A percentile compares a stretch with the other conserved stretches of the same genome.
phyloP scores from a whole-genome alignment of 2,888 invertebrate species.

The Drosophila lacicola region DNA sequence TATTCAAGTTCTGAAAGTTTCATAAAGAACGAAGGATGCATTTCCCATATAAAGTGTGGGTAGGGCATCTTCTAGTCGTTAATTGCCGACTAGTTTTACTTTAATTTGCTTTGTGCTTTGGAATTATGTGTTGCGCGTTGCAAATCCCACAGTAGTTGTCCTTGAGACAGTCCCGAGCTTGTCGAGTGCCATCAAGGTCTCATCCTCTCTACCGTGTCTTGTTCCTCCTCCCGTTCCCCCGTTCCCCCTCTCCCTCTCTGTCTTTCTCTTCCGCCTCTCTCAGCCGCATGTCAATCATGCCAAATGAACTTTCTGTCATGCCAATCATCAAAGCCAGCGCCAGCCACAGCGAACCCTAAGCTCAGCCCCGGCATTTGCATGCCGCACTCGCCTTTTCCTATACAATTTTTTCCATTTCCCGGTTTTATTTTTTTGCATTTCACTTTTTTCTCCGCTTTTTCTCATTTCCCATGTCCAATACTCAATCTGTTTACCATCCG shows the following conservation, averaged over 20 bases:
- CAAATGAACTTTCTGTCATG: constrained; percentile 40
- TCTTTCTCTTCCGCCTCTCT: not conserved
- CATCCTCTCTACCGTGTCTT: constrained; percentile 1
- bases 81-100: not conserved
- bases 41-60: too few relatives aligned
- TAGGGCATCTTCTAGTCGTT: not conserved
- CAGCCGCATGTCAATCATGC: constrained; percentile 22
- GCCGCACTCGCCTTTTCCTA: constrained; percentile 14
- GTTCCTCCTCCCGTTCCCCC: not conserved
- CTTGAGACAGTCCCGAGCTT: constrained; percentile 41
- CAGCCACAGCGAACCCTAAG: constrained; percentile 26
- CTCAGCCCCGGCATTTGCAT: constrained; percentile 47
- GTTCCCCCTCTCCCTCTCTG: not conserved
- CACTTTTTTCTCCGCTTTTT: constrained; percentile 1
- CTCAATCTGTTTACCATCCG: not conserved
- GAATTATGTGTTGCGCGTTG: not conserved
- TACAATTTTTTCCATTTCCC: constrained; percentile 6
- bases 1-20: too few relatives aligned
- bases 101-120: not conserved
- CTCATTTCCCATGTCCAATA: not conserved
- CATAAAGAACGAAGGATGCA: too few relatives aligned
- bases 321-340: constrained; percentile 18
- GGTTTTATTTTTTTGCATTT: not conserved
- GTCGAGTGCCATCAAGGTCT: constrained; percentile 34
- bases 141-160: constrained; percentile 24